Base-by-base conservation (phyloP, 2,797 vertebrate genomes). In the Lycodopsis pacificus region DNA sequence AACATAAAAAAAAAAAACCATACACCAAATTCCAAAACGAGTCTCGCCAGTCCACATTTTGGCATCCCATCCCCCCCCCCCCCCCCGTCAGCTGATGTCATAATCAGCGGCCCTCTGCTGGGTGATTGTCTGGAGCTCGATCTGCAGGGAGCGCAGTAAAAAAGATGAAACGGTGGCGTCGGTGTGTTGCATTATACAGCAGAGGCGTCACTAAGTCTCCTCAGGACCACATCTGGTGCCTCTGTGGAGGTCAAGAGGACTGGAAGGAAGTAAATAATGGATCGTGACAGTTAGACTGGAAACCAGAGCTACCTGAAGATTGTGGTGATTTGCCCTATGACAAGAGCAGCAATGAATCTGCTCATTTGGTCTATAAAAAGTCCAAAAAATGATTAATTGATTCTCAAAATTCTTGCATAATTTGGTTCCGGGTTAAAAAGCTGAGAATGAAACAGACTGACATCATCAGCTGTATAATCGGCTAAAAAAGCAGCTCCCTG, bases 61-160 rank as follows among this genome's bases (percentile, higher is more conserved):
- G 65, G 74, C 17, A 32, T 32, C 5, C 30, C 30, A 3, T 58
- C 27, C 66, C 38, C n/a, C 9, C 10, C 61, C 27, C 66, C 38
- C n/a, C 9, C 10, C 13, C 25, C n/a, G n/a, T n/a, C n/a, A n/a
- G n/a, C n/a, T n/a, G n/a, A n/a, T n/a, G n/a, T n/a, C n/a, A n/a
- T n/a, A n/a, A n/a, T n/a, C n/a, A n/a, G n/a, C n/a, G n/a, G n/a
- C n/a, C n/a, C n/a, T n/a, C n/a, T n/a, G n/a, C n/a, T n/a, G n/a
- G n/a, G n/a, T n/a, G n/a, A 93, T 90, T 91, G 91, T 92, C 88
- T 87, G 76, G 71, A 81, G 86, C 57, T 77, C 65, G 57, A 71
- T 79, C 76, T 72, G 56, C 51, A 62, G 53, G 57, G 65, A 53
- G 71, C 2, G 30, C 20, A 15, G 38, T 11, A 1, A 46, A 6